Evolutionary conservation across 2,113 vertebrate genomes (phyloP), one percentile per base, ranked within the genome.

Genomic region (Hemichromis elongatus): DNA sequence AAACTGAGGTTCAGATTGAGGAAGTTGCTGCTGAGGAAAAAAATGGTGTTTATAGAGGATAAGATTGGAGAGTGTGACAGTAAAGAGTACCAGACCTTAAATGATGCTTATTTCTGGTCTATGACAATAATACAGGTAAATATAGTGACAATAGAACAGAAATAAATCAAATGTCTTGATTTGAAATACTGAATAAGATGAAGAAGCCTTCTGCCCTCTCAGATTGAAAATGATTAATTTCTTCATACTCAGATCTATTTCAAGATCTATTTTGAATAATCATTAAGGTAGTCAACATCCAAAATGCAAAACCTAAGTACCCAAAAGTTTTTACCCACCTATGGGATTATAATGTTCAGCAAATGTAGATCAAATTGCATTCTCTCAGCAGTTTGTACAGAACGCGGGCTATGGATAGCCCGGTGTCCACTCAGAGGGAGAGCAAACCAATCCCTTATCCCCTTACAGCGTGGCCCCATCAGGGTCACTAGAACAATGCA

Each of bases 371-470:
- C 92, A 83, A 90, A 93, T 96, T 95, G 93, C 95, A 92, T 91
- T 88, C 96, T 95, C 91, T 95, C 94, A 90, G 91, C 94, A 90
- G 92, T 75, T 66, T 80, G 91, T 45, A 66, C 79, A 83, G 83
- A 86, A 81, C 54, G 78, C 61, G 56, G 90, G 93, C 87, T 86
- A 93, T 95, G 94, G 92, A 93, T 92, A 93, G 87, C 90, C 85
- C 52, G 59, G 84, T 85, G 90, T 95, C 93, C 92, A 95, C 94
- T 95, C 93, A 90, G 92, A 95, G 94, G 91, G 92, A 95, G 93
- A 92, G 92, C 89, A 85, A 90, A 88, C 90, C 91, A 89, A 92
- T 92, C 92, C 92, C 94, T 95, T 94, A 95, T 96, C 94, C 93
- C 86, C 88, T 95, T 96, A 94, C 95, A 95, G 83, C 16, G 83